Conservation (phyloP, 2,797 vertebrate genomes). For the Poliocrania exsul region DNA sequence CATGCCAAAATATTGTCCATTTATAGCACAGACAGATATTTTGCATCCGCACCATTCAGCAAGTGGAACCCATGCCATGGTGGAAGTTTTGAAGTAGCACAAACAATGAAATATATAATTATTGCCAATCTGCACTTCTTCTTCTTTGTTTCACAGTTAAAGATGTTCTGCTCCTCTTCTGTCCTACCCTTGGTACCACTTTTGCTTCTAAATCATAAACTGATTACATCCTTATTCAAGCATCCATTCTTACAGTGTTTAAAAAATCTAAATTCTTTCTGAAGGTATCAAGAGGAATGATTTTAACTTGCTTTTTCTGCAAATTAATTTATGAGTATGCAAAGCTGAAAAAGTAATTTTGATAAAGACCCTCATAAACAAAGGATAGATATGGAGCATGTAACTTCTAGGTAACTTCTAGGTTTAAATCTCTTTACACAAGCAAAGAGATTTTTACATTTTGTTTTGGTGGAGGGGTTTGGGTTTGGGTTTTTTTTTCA, state of each 20-base stretch:
- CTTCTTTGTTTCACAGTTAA: background rate
- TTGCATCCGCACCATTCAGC: background rate
- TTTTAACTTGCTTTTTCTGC: background rate
- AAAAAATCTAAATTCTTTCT: background rate
- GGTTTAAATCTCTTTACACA: background rate
- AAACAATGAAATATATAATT: background rate
- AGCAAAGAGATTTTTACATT: background rate
- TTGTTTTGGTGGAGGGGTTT: background rate
- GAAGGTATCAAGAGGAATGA: background rate
- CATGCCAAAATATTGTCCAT: fast-evolving
- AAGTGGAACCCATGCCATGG: fast-evolving
- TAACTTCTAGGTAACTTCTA: background rate
- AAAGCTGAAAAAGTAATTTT: background rate
- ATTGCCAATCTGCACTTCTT: background rate
- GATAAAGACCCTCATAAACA: background rate
- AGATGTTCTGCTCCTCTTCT: background rate
- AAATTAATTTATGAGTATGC: background rate
- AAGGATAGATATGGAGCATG: fast-evolving
- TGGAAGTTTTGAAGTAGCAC: background rate
- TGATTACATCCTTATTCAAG: background rate
- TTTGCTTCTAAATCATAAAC: background rate
- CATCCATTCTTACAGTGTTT: background rate
- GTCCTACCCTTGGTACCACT: background rate
- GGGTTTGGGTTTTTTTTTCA: fast-evolving
- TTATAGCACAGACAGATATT: background rate